These are phyloP conservation scores for Danio choprae DNA, from an alignment of 2,797 vertebrate genomes.

Conservation along the genomic window DNA sequence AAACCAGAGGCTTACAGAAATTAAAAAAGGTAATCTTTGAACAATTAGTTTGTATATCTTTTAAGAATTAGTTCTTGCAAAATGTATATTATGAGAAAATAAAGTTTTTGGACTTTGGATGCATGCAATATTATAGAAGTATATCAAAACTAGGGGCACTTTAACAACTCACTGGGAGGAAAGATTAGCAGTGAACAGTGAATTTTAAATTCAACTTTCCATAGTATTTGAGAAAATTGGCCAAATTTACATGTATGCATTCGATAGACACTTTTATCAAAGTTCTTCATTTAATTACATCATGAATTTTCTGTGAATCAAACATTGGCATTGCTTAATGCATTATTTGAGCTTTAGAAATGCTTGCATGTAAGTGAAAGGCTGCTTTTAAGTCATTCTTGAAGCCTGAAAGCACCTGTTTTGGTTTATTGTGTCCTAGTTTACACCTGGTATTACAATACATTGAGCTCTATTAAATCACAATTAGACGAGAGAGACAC, in stretches of 20 bases:
- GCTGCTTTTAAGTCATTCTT: not conserved
- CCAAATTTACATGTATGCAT: not conserved
- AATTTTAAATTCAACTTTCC: not conserved
- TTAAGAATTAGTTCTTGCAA: too few species aligned
- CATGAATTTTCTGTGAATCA: not conserved
- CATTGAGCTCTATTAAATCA: too few species aligned
- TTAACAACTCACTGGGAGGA: not conserved
- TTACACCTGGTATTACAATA: too few species aligned
- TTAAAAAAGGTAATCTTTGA: too few species aligned
- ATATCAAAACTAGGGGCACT: too few species aligned
- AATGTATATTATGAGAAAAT: too few species aligned
- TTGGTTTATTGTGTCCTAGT: not conserved
- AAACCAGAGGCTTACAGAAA: too few species aligned
- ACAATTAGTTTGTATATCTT: too few species aligned
- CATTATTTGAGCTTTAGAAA: not conserved
- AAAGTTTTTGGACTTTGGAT: too few species aligned
- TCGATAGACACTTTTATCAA: not conserved
- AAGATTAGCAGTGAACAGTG: not conserved
- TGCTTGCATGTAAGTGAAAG: not conserved
- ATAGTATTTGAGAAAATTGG: not conserved
- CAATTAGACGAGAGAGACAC: too few species aligned
- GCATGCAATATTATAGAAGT: too few species aligned
- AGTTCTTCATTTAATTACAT: not conserved
- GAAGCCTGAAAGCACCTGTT: not conserved
- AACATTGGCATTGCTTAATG: not conserved